Evolutionary conservation across 1,140 invertebrate genomes (phyloP), one percentile per base, ranked within the genome.

Genomic region (Trachymyrmex septentrionalis): DNA sequence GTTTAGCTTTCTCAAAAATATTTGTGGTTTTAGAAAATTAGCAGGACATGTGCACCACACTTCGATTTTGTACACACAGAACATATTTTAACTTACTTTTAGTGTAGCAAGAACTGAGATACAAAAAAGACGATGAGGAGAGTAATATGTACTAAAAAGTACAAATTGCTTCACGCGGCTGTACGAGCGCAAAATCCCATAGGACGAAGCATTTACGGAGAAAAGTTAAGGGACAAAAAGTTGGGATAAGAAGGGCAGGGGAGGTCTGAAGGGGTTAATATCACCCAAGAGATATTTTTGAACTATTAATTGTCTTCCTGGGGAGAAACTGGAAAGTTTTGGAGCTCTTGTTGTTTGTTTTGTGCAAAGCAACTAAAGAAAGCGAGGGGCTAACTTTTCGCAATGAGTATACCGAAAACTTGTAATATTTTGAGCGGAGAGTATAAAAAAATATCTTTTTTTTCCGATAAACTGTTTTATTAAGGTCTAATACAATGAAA

Each of bases 251-350:
- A 57, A 71, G 12, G 16, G 3, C 2, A 10, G 38, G 12, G 50
- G 10, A 38, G 30, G 48, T 55, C 57, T 55, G 50, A 63, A 72
- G 66, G 73, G 85, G 76, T 53, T 87, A 88, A 87, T 87, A 80
- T 66, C 12, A 77, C 67, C 75, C 67, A 21, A 9, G 69, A 86
- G 87, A 86, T 87, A 87, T 87, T 80, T 81, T 55, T 76, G 19
- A 86, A 87, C 75, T 88, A 80, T 86, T 88, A 86, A 87, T 85
- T 87, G 66, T 71, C 55, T 87, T 86, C 24, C 85, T 6, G 48
- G 76, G 21, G 48, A 73, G 72, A 81, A 81, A 69, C 64, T 72
- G 67, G 44, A 87, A 88, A 88, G 87, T 88, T 88, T 57, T 3
- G 67, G 44, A 50, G 30, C 53, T 63, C 80, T 87, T 87, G 85